phyloP scores from a whole-genome alignment of 2,797 vertebrate genomes.

The Alectoris magna region DNA sequence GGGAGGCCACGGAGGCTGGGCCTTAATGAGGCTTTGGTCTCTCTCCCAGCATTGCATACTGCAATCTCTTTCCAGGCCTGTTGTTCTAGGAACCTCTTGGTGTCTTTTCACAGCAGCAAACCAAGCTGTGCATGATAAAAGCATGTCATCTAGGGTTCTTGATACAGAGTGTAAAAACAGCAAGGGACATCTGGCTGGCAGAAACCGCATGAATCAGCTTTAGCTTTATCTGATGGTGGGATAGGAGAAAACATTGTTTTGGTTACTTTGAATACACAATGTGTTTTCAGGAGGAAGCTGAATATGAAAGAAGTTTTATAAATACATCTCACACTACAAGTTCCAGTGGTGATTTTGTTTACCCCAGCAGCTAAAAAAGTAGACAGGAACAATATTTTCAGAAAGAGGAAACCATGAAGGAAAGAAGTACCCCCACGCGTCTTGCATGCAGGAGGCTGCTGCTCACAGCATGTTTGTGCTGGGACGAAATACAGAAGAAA shows the following conservation, averaged over 20 bases:
- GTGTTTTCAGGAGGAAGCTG: conserved; percentile 1
- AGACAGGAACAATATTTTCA: conserved; percentile 47
- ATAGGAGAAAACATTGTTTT: background rate
- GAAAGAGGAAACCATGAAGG: conserved; percentile 42
- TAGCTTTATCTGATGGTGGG: background rate
- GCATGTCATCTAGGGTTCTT: background rate
- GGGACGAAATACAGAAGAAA: background rate
- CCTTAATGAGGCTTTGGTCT: background rate
- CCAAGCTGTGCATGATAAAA: background rate
- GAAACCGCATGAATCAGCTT: background rate
- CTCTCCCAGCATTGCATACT: background rate
- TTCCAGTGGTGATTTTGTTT: conserved; percentile 12
- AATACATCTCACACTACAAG: background rate
- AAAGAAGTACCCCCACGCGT: background rate
- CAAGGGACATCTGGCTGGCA: background rate
- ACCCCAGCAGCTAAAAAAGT: background rate
- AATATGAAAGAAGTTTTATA: conserved; percentile 37
- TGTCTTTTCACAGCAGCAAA: background rate
- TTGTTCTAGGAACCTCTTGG: background rate
- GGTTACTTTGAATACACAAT: background rate
- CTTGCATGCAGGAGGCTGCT: background rate
- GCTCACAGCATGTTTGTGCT: accelerated
- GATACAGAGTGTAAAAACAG: background rate
- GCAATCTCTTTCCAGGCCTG: background rate
- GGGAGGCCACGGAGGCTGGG: background rate